Percentiles rank a stretch among this genome's conserved stretches.
Evolutionary conservation across 2,113 vertebrate species (phyloP).

Genomic region (Chloropsis hardwickii): DNA sequence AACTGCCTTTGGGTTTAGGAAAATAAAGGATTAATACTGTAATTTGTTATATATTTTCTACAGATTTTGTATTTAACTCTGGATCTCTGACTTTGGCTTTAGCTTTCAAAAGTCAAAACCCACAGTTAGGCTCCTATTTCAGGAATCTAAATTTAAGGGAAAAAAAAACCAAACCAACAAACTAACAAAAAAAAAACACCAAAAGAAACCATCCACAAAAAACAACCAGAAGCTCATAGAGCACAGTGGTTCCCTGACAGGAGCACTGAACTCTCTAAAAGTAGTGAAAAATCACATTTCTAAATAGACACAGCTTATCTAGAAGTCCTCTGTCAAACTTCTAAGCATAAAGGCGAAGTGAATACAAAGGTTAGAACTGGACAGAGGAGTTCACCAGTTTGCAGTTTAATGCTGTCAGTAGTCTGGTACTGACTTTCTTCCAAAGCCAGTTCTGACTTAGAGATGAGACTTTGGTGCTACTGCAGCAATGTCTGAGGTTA

Average conservation of each 20-base stretch:
- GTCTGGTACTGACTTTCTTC: background rate
- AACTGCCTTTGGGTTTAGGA: background rate
- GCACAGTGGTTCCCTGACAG: background rate
- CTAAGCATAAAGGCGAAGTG: background rate
- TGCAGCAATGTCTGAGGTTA: background rate
- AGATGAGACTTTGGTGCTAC: background rate
- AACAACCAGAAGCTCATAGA: background rate
- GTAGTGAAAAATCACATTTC: background rate
- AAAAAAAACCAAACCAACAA: too few relatives aligned
- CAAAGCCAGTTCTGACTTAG: background rate
- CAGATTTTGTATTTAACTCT: background rate
- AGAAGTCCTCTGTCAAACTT: background rate
- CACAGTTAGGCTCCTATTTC: background rate
- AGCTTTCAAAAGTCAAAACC: background rate
- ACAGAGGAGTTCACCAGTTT: background rate
- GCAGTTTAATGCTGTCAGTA: background rate
- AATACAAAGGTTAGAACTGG: background rate
- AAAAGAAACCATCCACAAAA: background rate
- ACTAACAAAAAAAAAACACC: too few relatives aligned
- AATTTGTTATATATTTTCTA: background rate
- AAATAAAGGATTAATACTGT: background rate
- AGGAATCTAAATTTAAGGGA: background rate
- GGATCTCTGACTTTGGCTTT: background rate
- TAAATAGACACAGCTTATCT: background rate
- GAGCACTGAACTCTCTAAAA: background rate